Base-by-base conservation (phyloP, 1,140 invertebrate species). In the Diachasma alloeum region DNA sequence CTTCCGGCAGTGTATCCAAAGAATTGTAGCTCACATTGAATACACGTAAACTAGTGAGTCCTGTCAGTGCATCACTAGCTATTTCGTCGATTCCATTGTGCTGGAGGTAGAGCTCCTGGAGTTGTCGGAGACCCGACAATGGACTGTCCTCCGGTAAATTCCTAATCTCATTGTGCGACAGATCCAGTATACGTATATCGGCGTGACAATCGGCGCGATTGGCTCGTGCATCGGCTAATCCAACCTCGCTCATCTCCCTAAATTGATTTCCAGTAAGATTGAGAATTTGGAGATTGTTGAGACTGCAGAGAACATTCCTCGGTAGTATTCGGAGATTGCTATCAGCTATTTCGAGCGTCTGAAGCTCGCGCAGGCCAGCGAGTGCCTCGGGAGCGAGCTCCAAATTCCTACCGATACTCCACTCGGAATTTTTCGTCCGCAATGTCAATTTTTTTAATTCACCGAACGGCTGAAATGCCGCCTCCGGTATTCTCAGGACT, bases 21-120 rank as follows among this genome's bases (percentile, higher is more conserved):
- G 92, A 92, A 84, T 97, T 97, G 84, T 94, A 93, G 66, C 95
- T 96, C 85, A 96, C 91, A 89, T 98, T 97, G 19, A 98, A 91
- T 22, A 95, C 92, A 78, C 93, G 91, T 78, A 97, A 88, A 31
- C 93, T 93, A 8, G 92, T 92, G 26, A 97, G 91, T 5, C 95
- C 94, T 36, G 93, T 91, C 71, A 97, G 91, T 13, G 95, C 92
- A 83, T 95, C 93, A 69, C 93, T 93, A 42, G 93, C 94, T 72
- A 97, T 92, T 81, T 96, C 93, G n/a, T 91, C 91, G 74, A 97
- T 93, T 78, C 94, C 93, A 85, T 98, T 98, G 83, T 96, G 92
- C 85, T 96, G 93, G 72, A 98, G 86, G 80, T 93, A 92, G 8
- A 98, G 87, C 77, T 94, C 92, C 82, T 96, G 93, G 26, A 98